These are phyloP conservation scores for Cyclophora albipunctata DNA, from an alignment of 2,888 invertebrate species.

Conservation along the genomic window DNA sequence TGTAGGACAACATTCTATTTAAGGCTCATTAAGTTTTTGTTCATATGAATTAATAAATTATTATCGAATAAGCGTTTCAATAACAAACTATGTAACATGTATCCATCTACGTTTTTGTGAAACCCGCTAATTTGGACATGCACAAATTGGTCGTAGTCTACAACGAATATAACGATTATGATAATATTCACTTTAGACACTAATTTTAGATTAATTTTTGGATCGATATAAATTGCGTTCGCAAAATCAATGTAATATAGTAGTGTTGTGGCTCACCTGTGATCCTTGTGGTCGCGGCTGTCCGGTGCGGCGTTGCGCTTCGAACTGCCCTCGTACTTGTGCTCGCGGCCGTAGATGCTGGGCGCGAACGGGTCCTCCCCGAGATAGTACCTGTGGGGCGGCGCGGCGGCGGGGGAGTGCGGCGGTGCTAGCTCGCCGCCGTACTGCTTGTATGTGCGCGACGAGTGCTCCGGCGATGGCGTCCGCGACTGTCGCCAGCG, in stretches of 20 bases:
- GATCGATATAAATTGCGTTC: conserved; percentile 4
- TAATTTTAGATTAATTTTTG: no score
- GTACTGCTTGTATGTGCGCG: conserved; percentile 69
- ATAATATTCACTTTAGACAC: no score
- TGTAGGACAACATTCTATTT: conserved; percentile 60
- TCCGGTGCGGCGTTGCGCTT: conserved; percentile 59
- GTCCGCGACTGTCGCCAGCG: conserved; percentile 77
- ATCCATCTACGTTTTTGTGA: conserved; percentile 12
- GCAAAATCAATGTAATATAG: conserved; percentile 4
- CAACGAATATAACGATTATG: neutral
- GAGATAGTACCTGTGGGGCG: conserved; percentile 86
- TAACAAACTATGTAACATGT: conserved; percentile 13
- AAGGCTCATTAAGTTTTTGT: conserved; percentile 40
- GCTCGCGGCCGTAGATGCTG: conserved; percentile 88
- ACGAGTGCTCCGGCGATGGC: conserved; percentile 76
- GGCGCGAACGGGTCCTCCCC: conserved; percentile 91
- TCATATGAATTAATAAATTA: conserved; percentile 26
- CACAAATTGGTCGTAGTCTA: neutral
- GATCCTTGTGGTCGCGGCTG: conserved; percentile 45
- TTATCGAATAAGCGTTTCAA: conserved; percentile 13
- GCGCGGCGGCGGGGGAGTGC: conserved; percentile 65
- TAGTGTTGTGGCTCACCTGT: conserved; percentile 32
- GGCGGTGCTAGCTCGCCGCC: conserved; percentile 67
- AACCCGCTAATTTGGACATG: neutral
- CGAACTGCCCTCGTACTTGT: conserved; percentile 84